phyloP scores from a whole-genome alignment of 2,797 vertebrate genomes.

The Amphiprion clarkii region DNA sequence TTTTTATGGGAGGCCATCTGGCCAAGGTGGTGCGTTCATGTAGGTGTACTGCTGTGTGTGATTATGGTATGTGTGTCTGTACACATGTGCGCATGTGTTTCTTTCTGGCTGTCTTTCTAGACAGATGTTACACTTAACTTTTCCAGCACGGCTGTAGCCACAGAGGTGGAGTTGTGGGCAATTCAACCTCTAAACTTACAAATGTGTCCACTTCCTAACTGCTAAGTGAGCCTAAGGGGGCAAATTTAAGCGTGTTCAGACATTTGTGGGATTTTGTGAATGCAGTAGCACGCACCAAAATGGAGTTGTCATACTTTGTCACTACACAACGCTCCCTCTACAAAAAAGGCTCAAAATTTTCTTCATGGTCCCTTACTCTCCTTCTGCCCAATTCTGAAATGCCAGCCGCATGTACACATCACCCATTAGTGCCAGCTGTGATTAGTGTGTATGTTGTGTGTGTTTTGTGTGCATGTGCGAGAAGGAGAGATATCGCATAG shows the following conservation, averaged over 20 bases:
- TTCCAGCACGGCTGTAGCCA: conserved; percentile 48
- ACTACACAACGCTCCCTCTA: conserved; percentile 45
- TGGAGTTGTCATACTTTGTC: conserved; percentile 61
- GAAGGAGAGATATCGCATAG: conserved; percentile 68
- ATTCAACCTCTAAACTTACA: conserved; percentile 62
- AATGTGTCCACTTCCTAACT: conserved; percentile 53
- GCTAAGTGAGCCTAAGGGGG: conserved; percentile 31
- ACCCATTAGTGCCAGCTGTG: conserved; percentile 78
- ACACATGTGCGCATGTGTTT: conserved; percentile 67
- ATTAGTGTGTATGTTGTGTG: conserved; percentile 71
- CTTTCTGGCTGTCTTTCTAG: conserved; percentile 66
- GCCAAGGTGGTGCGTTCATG: conserved; percentile 82
- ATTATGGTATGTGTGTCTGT: conserved; percentile 76
- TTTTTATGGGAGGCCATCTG: conserved; percentile 87
- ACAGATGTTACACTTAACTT: conserved; percentile 79
- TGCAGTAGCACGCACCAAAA: conserved; percentile 49
- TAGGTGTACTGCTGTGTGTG: conserved; percentile 77
- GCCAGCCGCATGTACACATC: conserved; percentile 73
- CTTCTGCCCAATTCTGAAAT: conserved; percentile 67
- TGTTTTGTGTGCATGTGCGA: conserved; percentile 70
- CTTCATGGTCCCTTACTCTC: conserved; percentile 64
- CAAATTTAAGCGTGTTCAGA: conserved; percentile 11
- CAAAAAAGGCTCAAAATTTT: conserved; percentile 42
- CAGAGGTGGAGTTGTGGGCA: conserved; percentile 60
- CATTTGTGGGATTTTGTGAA: conserved; percentile 33